Base-by-base conservation (phyloP, 2,888 invertebrate genomes). In the Diachrysia chrysitis region DNA sequence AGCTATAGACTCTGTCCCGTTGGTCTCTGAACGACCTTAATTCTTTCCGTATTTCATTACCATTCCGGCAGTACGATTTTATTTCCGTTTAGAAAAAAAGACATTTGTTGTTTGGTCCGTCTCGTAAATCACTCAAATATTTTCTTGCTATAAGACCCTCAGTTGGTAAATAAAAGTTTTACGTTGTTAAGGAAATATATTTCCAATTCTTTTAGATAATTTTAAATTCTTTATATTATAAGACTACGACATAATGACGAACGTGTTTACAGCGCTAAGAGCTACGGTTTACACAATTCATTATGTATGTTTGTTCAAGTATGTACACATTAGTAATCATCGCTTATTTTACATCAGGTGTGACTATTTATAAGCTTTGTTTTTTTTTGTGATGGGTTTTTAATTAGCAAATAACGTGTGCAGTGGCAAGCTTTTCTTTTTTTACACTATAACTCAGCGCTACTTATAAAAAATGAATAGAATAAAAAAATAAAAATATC, bases 11-110 rank as follows among this genome's bases (percentile, higher is more conserved):
- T n/a, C n/a, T n/a, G 42, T 42, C 42, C 35, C 65, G 42, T 73
- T 59, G 42, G 37, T 21, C n/a, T 21, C 17, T 16, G 4, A 60
- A 62, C 57, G 12, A 37, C 21, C 37, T 35, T 57, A 21, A 60
- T 61, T 63, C 57, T 71, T n/a, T 42, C 16, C 46, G 59, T 69
- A 66, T 73, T 73, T 63, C 57, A 68, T 64, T 59, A 55, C 66
- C 58, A 61, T 58, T 59, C n/a, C 48, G 25, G 35, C 56, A 19
- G 21, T 55, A 51, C 32, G 53, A 57, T 55, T 67, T 79, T 78
- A 78, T 81, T 67, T 78, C 71, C 64, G 70, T 74, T 65, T 62
- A 51, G 35, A 0, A 42, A 42, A 42, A 74, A 73, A 32, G n/a
- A 48, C 63, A 57, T 81, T 81, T 63, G 53, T 73, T 62, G 57